These are phyloP conservation scores for Chirona hameri DNA, from an alignment of 2,888 invertebrate genomes.

Conservation along the genomic window DNA sequence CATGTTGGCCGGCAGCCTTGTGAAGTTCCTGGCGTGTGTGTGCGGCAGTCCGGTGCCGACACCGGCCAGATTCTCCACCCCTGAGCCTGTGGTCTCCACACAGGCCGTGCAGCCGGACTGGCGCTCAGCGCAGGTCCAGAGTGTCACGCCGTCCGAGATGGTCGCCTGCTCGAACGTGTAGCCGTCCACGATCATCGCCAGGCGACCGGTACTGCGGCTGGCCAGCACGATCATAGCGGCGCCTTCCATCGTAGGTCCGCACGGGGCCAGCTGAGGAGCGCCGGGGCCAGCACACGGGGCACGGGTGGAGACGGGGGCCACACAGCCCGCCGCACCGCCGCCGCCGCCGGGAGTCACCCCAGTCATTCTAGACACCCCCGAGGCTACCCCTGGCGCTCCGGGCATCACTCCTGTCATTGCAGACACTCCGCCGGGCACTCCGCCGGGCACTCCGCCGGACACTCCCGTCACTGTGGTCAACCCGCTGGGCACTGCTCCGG, in stretches of 20 bases:
- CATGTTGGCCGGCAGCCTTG: background rate
- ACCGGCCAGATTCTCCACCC: background rate
- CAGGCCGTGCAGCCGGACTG: background rate
- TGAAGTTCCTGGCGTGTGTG: background rate
- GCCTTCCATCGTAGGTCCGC: background rate
- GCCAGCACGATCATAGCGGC: background rate
- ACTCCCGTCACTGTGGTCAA: background rate
- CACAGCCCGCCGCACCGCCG: background rate
- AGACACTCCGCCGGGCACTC: no score
- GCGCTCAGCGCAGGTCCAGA: background rate
- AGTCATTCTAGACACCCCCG: background rate
- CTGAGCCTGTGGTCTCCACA: background rate
- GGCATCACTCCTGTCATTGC: background rate
- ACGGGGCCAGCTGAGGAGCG: background rate
- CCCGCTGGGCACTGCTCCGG: background rate
- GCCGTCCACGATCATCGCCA: background rate
- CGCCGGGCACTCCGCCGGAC: no score
- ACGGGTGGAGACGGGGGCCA: background rate
- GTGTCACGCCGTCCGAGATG: background rate
- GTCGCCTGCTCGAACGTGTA: background rate
- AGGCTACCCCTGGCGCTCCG: background rate
- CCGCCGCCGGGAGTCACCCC: background rate
- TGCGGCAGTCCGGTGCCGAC: slow-evolving; percentile 1
- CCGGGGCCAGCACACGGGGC: background rate
- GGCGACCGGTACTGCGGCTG: background rate